Evolutionary conservation across 2,113 vertebrate species (phyloP).

Genomic region (Prinia subflava): DNA sequence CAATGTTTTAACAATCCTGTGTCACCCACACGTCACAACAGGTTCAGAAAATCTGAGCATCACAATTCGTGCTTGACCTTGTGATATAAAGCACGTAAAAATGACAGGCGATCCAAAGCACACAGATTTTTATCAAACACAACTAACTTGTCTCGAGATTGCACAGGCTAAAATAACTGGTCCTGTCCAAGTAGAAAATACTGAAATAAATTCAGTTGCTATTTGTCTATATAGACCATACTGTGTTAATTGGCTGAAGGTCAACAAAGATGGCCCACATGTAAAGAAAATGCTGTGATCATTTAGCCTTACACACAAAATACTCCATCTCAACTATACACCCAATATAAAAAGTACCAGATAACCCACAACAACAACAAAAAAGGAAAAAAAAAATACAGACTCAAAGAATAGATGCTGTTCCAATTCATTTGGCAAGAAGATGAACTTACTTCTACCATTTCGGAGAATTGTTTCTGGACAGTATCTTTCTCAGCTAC

Average conservation of each 20-base stretch:
- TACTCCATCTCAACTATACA: neutral
- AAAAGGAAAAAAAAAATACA: neutral
- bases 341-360: neutral
- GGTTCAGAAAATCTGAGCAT: neutral
- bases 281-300: neutral
- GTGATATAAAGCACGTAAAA: neutral
- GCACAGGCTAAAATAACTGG: neutral
- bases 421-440: neutral
- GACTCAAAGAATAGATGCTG: neutral
- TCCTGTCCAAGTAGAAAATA: neutral
- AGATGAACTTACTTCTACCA: neutral
- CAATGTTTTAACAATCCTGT: neutral
- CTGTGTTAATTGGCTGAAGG: neutral
- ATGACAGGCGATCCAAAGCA: neutral
- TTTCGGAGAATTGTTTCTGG: neutral
- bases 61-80: neutral
- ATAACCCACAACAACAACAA: neutral
- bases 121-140: neutral
- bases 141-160: neutral
- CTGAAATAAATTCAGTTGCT: neutral
- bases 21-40: neutral
- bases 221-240: neutral
- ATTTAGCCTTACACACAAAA: neutral
- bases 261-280: neutral
- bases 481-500: neutral